Evolutionary conservation across 1,140 invertebrate genomes (phyloP).

Genomic region (Aphidius ervi): DNA sequence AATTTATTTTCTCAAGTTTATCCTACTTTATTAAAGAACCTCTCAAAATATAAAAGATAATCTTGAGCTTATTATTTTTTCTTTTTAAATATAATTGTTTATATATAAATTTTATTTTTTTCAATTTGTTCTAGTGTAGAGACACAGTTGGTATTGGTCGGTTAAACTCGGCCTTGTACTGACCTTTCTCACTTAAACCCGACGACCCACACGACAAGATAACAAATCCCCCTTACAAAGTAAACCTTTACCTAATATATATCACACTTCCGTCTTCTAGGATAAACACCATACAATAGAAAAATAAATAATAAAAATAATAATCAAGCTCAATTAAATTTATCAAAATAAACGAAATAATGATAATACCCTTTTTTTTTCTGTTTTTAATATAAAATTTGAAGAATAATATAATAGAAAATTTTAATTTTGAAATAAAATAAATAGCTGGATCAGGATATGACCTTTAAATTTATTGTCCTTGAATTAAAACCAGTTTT

Average conservation of each 20-base stretch:
- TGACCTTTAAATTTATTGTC: neutral
- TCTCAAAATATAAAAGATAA: too few relatives aligned
- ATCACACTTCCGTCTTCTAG: slow-evolving; percentile 7
- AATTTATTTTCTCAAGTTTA: too few relatives aligned
- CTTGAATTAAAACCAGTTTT: slow-evolving; percentile 4
- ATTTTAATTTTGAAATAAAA: neutral
- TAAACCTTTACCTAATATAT: neutral
- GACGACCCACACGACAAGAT: slow-evolving; percentile 17
- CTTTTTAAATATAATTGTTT: slow-evolving; percentile 1
- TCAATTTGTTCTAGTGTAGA: neutral
- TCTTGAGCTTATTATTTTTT: too few relatives aligned
- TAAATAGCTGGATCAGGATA: slow-evolving; percentile 3
- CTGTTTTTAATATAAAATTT: neutral
- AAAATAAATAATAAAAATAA: slow-evolving; percentile 1
- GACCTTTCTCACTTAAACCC: slow-evolving; percentile 17
- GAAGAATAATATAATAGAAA: neutral
- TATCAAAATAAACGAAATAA: too few relatives aligned
- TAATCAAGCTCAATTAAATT: too few relatives aligned
- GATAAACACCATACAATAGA: neutral
- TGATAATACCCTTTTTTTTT: too few relatives aligned
- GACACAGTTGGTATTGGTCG: neutral
- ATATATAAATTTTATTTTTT: neutral
- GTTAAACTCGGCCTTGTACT: slow-evolving; percentile 19
- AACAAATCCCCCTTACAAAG: slow-evolving; percentile 1
- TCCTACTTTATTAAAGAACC: too few relatives aligned